Conservation (phyloP, 1,140 invertebrate species). For the Magallana angulata region DNA sequence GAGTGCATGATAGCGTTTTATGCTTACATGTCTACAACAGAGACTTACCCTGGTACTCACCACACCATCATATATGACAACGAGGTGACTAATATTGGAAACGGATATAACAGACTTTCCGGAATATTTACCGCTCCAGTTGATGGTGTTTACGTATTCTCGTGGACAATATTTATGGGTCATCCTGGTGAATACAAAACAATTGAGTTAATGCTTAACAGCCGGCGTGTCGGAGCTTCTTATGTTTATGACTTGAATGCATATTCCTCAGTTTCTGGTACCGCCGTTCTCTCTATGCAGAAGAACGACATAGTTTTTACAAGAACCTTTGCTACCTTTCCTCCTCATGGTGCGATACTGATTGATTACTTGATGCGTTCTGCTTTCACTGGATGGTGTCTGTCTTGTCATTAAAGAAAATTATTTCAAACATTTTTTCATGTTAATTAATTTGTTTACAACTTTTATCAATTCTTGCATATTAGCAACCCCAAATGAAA, state of each 20-base stretch:
- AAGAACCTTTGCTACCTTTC: background rate
- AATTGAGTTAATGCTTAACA: background rate
- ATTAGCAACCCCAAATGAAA: no score
- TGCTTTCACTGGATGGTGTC: background rate
- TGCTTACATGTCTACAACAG: constrained; percentile 11
- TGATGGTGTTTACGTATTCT: background rate
- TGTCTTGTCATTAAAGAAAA: background rate
- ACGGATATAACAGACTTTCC: background rate
- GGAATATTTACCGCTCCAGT: background rate
- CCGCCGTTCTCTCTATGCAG: background rate
- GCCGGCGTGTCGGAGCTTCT: background rate
- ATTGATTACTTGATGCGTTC: background rate
- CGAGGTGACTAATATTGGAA: background rate
- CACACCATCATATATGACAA: background rate
- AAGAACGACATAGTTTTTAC: background rate
- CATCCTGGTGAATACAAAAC: background rate
- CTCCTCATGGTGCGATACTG: background rate
- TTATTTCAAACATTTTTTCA: background rate
- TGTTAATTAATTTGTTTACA: no score
- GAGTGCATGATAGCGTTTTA: constrained; percentile 6
- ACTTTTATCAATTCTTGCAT: no score
- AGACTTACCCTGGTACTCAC: background rate
- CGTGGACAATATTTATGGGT: background rate
- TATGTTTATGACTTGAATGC: background rate
- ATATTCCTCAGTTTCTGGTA: background rate